phyloP scores from a whole-genome alignment of 1,140 invertebrate species.

The Atta texana region DNA sequence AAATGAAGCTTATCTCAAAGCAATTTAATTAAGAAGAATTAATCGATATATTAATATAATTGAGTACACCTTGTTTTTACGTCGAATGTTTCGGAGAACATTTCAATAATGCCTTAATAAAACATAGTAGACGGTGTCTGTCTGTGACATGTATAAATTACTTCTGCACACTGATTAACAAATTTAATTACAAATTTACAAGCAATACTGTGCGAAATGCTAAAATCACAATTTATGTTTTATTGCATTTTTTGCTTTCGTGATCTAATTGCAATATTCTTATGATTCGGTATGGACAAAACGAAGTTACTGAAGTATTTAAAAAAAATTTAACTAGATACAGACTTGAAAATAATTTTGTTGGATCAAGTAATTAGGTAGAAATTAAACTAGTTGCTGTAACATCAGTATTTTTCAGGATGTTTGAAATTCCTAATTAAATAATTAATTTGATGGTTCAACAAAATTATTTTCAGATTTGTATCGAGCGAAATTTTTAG shows the following conservation, averaged over 20 bases:
- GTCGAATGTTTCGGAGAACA: neutral
- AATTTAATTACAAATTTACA: neutral
- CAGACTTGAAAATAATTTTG: no score
- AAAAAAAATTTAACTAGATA: no score
- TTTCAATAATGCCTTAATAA: neutral
- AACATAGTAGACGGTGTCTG: neutral
- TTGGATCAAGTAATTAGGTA: no score
- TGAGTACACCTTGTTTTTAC: neutral
- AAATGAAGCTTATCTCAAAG: neutral
- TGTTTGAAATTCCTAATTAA: no score
- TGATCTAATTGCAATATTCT: neutral
- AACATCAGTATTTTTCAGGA: no score
- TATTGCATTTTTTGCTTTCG: neutral
- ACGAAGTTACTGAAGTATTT: no score
- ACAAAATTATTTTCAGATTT: no score
- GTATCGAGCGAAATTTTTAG: no score
- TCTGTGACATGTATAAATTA: neutral
- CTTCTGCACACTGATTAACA: neutral
- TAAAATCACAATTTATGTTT: conserved; percentile 1
- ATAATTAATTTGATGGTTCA: no score
- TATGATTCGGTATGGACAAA: no score
- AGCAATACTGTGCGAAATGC: neutral
- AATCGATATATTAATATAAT: neutral
- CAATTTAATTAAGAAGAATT: neutral
- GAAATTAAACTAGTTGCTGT: no score